These are phyloP conservation scores for Polypedilum pembai DNA, from an alignment of 1,140 invertebrate species.

Conservation along the genomic window DNA sequence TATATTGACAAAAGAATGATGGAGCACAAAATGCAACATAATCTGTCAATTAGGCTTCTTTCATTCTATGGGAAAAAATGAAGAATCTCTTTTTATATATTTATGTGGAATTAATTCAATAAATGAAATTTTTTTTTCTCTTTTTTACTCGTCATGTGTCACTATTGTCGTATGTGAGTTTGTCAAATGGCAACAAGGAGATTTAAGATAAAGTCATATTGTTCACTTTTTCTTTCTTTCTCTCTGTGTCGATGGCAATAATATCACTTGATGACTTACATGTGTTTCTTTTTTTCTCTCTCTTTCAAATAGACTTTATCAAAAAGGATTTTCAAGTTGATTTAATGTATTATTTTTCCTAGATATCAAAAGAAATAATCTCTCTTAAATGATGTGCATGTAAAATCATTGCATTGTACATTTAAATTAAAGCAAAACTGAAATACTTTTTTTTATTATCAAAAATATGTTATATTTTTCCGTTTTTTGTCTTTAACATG, in stretches of 20 bases:
- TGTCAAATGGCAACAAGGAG: conserved; percentile 21
- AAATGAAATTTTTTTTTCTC: neutral
- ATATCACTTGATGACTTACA: neutral
- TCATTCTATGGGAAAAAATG: neutral
- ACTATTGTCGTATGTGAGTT: neutral
- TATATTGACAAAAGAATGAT: neutral
- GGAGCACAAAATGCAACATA: conserved; percentile 17
- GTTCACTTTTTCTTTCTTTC: conserved; percentile 2
- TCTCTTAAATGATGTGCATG: too few relatives aligned
- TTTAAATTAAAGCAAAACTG: too few relatives aligned
- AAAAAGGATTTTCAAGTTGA: neutral
- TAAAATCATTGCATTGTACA: too few relatives aligned
- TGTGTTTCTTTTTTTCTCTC: neutral
- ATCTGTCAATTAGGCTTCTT: conserved; percentile 13
- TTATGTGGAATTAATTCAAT: neutral
- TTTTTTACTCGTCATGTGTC: neutral
- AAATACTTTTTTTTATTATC: too few relatives aligned
- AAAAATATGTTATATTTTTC: too few relatives aligned
- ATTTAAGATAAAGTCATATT: conserved; percentile 24
- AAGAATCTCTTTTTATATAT: neutral
- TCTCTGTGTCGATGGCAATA: neutral
- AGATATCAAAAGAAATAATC: too few relatives aligned
- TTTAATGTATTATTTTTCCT: neutral
- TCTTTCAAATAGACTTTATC: neutral
- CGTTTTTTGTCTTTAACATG: too few relatives aligned